A percentile compares a stretch with the other conserved stretches of the same genome.
Conservation (phyloP, 2,113 vertebrate species). For the Oryzias curvinotus region DNA sequence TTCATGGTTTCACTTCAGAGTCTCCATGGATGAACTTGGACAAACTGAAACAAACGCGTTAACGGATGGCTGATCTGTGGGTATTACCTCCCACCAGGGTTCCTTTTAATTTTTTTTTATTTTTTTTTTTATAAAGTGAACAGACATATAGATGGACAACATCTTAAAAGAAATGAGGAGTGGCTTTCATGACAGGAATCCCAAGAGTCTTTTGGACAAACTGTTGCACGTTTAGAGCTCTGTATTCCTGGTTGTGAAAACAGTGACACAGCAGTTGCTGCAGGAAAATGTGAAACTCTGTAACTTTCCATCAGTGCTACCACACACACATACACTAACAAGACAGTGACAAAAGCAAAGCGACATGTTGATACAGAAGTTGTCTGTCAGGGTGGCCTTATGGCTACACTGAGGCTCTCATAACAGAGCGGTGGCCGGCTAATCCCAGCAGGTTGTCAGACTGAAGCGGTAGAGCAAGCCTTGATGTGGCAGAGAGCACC, state of each 20-base stretch:
- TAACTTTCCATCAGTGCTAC: conserved; percentile 13
- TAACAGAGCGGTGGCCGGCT: conserved; percentile 36
- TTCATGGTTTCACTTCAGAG: neutral
- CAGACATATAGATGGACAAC: neutral
- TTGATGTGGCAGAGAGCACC: conserved; percentile 39
- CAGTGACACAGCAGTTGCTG: conserved; percentile 30
- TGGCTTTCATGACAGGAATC: neutral
- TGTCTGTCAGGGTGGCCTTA: conserved; percentile 57
- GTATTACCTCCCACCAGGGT: too few relatives aligned
- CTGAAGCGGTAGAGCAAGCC: neutral
- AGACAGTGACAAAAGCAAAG: conserved; percentile 20
- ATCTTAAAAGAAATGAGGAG: neutral
- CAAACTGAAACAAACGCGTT: too few relatives aligned
- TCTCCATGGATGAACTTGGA: too few relatives aligned
- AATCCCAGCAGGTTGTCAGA: conserved; percentile 29
- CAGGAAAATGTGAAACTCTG: conserved; percentile 33
- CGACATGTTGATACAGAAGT: conserved; percentile 37
- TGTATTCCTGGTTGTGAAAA: conserved; percentile 48
- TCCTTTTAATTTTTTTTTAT: too few relatives aligned
- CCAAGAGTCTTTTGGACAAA: neutral
- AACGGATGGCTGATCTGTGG: too few relatives aligned
- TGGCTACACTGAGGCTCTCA: conserved; percentile 26
- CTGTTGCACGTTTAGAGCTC: conserved; percentile 8
- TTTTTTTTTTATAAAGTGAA: too few relatives aligned
- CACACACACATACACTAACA: conserved; percentile 32